Conservation (phyloP, 2,888 invertebrate species). For the Acleris laterana region DNA sequence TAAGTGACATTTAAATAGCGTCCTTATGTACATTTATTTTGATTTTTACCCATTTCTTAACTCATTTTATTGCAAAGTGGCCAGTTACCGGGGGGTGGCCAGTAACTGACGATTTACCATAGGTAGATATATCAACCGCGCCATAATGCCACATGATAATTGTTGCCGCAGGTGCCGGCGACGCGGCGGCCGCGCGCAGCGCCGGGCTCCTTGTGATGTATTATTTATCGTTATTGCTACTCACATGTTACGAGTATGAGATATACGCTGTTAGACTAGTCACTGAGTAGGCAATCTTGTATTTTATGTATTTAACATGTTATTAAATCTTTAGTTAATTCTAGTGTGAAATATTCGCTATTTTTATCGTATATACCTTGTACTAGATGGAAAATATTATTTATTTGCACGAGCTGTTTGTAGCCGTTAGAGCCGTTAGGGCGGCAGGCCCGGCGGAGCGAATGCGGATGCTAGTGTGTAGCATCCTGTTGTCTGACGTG, state of each 20-base stretch:
- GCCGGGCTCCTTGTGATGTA: conserved; percentile 68
- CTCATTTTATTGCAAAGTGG: too few species aligned
- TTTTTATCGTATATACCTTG: conserved; percentile 66
- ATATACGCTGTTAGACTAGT: conserved; percentile 81
- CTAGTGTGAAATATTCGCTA: conserved; percentile 75
- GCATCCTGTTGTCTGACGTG: conserved; percentile 44
- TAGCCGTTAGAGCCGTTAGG: conserved; percentile 20
- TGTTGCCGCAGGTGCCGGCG: conserved; percentile 19
- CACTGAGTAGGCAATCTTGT: conserved; percentile 81
- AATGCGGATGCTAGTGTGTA: neutral
- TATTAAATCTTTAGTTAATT: conserved; percentile 80
- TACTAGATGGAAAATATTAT: conserved; percentile 68
- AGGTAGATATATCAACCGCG: too few species aligned
- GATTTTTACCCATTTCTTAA: too few species aligned
- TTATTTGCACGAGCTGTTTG: conserved; percentile 71
- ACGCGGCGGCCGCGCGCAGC: conserved; percentile 43
- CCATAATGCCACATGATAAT: neutral
- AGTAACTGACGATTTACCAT: too few species aligned
- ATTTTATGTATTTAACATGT: conserved; percentile 76
- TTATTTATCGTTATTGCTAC: conserved; percentile 77
- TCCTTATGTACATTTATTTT: too few species aligned
- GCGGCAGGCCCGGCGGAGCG: neutral
- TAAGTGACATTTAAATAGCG: too few species aligned
- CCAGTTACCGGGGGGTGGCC: too few species aligned
- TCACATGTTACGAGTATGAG: conserved; percentile 70